Base-by-base conservation (phyloP, 2,113 vertebrate genomes). In the Oxygymnocypris stewartii region DNA sequence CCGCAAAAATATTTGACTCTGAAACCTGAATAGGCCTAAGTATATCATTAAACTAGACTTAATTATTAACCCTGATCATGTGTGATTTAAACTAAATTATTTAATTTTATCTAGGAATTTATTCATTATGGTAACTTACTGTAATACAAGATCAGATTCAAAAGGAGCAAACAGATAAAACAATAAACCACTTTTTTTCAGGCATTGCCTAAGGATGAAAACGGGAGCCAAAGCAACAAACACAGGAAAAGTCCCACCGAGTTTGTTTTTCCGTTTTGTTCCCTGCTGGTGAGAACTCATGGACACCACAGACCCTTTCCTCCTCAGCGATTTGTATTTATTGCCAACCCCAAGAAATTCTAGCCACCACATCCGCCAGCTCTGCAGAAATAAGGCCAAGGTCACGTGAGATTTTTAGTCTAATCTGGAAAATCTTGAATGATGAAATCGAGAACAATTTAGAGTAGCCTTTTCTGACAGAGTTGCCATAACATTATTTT, bases 391-490 rank as follows among this genome's bases (percentile, higher is more conserved):
- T 28, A 23, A 49, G 40, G 12, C 6, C 28, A 59, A 6, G 13
- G 20, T 49, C 31, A 25, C 28, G 16, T 84, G 63, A 87, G 81
- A 65, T 49, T 71, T 65, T 71, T 20, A 51, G 8, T 25, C 42
- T 61, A 63, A 82, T 57, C 42, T 76, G 85, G 25, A 67, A 47
- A 42, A 59, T 63, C 54, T 67, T 82, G 13, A 87, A 75, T 76
- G 28, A 57, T 37, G n/a, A 47, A 12, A 20, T 54, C 35, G 12
- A 20, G 12, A 76, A 87, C 12, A 11, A 40, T 2, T 3, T 59
- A 83, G n/a, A 63, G 61, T 28, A n/a, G 63, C 63, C 63, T 31
- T 31, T 67, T 67, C 31, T 73, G 18, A 77, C 28, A 18, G 14
- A 69, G n/a, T n/a, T n/a, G n/a, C n/a, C n/a, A n/a, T n/a, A 40